These are phyloP conservation scores for Holcopasites calliopsidis DNA, from an alignment of 1,140 invertebrate genomes.

Conservation along the genomic window DNA sequence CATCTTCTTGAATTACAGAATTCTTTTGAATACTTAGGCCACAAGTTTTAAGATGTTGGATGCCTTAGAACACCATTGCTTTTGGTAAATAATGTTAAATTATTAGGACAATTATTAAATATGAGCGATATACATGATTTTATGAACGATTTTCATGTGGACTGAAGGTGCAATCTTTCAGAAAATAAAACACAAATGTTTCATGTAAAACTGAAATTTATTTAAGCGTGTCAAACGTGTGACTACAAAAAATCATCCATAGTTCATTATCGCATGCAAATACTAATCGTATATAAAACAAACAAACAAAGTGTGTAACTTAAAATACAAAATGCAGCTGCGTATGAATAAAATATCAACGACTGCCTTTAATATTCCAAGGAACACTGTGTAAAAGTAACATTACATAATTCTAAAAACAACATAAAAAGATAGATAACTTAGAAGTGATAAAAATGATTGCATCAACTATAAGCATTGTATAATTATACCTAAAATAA, in stretches of 20 bases:
- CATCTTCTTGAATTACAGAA: conserved; percentile 72
- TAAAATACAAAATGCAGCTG: neutral
- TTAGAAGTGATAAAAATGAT: neutral
- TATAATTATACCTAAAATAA: too few relatives aligned
- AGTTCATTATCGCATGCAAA: neutral
- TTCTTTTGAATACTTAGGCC: conserved; percentile 48
- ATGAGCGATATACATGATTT: neutral
- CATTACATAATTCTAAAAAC: neutral
- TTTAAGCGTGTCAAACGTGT: conserved; percentile 7
- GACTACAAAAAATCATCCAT: conserved; percentile 20
- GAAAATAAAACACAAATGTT: conserved; percentile 32
- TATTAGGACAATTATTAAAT: conserved; percentile 30
- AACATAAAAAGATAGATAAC: neutral
- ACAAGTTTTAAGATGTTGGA: conserved; percentile 39
- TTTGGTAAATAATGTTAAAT: conserved; percentile 38
- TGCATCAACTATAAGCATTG: neutral
- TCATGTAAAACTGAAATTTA: conserved; percentile 34
- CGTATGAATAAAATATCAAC: neutral
- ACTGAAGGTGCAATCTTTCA: conserved; percentile 9
- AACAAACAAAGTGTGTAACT: neutral
- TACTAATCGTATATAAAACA: neutral
- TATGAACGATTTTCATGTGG: neutral
- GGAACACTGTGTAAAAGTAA: neutral
- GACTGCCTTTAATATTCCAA: neutral
- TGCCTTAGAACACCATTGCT: conserved; percentile 59